Base-by-base conservation (phyloP, 1,140 invertebrate genomes). In the Lethocerus indicus region DNA sequence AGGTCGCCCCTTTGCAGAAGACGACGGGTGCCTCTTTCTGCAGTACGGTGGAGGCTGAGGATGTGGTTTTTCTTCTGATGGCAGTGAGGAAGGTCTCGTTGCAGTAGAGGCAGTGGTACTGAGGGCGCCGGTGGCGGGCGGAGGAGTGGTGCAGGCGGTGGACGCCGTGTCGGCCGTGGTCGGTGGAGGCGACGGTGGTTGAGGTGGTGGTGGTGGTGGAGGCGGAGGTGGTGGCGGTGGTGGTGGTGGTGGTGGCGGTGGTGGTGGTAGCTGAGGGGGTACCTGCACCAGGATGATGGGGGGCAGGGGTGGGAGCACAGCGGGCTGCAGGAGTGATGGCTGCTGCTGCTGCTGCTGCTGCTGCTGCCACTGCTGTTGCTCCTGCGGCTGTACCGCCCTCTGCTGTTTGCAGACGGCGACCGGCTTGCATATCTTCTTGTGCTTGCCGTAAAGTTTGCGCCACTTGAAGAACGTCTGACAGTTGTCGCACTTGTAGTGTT, bases 31-130 rank as follows among this genome's bases (percentile, higher is more conserved):
- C 24, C 53, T 39, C 51, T 49, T 57, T 36, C 54, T 55, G 25
- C 55, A 52, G 2, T 56, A 52, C 24, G 57, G 57, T 60, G 59
- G 26, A 47, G 37, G 24, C 56, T 56, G 6, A 56, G 46, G 3
- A 55, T 47, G 45, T 60, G 59, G 26, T 51, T 56, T 27, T 55
- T 53, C 23, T 56, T 51, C 23, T 42, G 43, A 18, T 51, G 29
- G 47, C 47, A 45, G 52, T 53, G 13, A 39, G 21, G 40, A 60
- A 57, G 21, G 50, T 57, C 35, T 57, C 52, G 28, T 58, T 54
- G 41, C 59, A 60, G 51, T 57, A 60, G n/a, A 59, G 45, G 25
- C 59, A 60, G 44, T 50, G 54, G 27, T 53, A 26, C 14, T 41
- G 44, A 12, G 37, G 25, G 20, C 16, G 26, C 12, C 25, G 18